Base-by-base conservation (phyloP, 1,140 invertebrate species). In the Orius insidiosus region DNA sequence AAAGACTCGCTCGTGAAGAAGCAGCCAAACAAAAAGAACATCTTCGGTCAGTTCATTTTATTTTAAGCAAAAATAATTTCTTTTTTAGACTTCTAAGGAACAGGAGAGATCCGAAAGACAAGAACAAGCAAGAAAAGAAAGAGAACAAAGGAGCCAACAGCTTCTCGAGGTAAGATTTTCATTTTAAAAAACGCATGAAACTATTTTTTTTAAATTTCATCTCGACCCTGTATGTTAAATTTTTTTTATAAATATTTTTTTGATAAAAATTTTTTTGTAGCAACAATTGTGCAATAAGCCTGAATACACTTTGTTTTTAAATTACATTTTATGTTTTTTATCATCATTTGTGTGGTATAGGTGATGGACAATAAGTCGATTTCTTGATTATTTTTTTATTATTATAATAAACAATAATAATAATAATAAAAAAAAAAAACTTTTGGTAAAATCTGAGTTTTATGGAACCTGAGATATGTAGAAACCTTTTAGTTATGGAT, bases 51-150 rank as follows among this genome's bases (percentile, higher is more conserved):
- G 51, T 32, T 15, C 35, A 36, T 36, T 3, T 36, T 15, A 36
- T 9, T 36, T 10, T 24, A 24, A 24, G 7, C 7, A 24, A 24
- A 24, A 24, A 24, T 24, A 24, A 24, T 24, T 7, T 24, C 24
- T 39, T 50, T 32, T 47, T 50, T 14, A 78, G 77, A 63, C 60
- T 81, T 64, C 77, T 43, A 75, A 76, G 56, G 78, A 85, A 52
- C 71, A 80, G 49, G 86, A 92, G 60, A 77, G 79, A 54, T 69
- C 73, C 30, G 83, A 88, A 54, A 68, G 77, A 48, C 71, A 82
- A 56, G 82, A 86, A 58, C 76, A 79, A 53, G 72, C 77, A 41
- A 67, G 78, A 35, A 69, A 78, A 45, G 82, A 86, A 56, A 69
- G 75, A 49, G 83, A 85, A 57, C 68, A 70, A 19, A 58, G 72